A percentile compares a stretch with the other conserved stretches of the same genome.
Conservation (phyloP, 2,888 invertebrate genomes). For the Aleiodes leptofemur region DNA sequence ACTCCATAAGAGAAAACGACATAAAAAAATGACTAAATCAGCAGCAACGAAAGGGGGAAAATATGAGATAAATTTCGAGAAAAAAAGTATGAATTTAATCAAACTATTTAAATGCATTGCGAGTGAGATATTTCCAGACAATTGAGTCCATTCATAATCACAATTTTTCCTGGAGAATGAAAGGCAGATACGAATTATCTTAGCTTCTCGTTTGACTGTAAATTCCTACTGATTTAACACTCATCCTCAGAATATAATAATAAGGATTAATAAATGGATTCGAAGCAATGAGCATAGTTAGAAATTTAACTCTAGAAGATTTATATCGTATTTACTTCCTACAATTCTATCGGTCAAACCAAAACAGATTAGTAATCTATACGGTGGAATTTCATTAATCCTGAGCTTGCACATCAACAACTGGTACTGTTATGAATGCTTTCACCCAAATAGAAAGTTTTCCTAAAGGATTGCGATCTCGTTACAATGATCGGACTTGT, state of each 20-base stretch:
- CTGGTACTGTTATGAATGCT: slow-evolving; percentile 27
- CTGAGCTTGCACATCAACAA: slow-evolving; percentile 54
- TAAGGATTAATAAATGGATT: too few relatives aligned
- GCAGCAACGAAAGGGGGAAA: neutral
- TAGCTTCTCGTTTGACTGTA: neutral
- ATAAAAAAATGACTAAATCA: neutral
- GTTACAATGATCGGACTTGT: slow-evolving; percentile 33
- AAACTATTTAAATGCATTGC: slow-evolving; percentile 62
- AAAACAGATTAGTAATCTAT: slow-evolving; percentile 52
- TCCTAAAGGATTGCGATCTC: slow-evolving; percentile 35
- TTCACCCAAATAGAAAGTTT: slow-evolving; percentile 48
- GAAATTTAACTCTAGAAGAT: neutral
- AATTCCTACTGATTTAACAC: neutral
- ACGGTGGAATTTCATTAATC: slow-evolving; percentile 54
- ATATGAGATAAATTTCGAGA: neutral
- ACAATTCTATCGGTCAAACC: slow-evolving; percentile 51
- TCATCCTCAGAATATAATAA: too few relatives aligned
- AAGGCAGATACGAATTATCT: slow-evolving; percentile 14
- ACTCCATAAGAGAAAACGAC: too few relatives aligned
- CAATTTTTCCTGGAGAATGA: neutral
- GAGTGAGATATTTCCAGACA: slow-evolving; percentile 23
- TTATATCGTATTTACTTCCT: slow-evolving; percentile 45
- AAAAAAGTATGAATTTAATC: slow-evolving; percentile 46
- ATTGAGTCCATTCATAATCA: slow-evolving; percentile 11
- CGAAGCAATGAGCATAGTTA: neutral